Evolutionary conservation across 37 sponge, comb jelly and placozoan genomes (phyloP), one percentile per base, ranked within the genome.

Genomic region (Theonella swinhoei): DNA sequence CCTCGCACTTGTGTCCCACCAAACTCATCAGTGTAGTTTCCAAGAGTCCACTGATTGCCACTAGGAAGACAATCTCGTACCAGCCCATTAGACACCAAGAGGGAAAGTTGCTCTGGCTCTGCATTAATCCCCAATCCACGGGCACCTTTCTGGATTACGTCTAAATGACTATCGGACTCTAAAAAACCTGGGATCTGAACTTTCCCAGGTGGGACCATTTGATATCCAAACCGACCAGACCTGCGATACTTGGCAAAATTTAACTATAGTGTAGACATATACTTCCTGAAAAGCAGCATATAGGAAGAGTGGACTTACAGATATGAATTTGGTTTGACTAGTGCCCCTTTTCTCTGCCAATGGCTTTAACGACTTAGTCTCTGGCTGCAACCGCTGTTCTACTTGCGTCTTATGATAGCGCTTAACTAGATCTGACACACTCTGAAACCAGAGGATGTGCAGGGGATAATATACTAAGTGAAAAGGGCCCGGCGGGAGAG

Each of bases 201-300:
- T 40, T 74, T 74, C 11, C 74, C 74, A 74, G 74, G 74, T 0
- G 41, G 74, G 20, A 74, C 40, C 74, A 74, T 74, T 25, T 74
- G 37, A 4, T 74, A 74, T 26, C 34, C 23, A 29, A 70, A 70
- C 34, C 71, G 25, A 23, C 71, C 34, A 36, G 71, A 3, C 37
- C 71, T 74, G 14, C 41, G 28, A 39, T 39, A 74, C 41, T 36
- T 39, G 28, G 74, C 74, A 74, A 74, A 74, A 25, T 74, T 74
- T 17, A 74, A 42, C 74, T 74, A 42, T 63, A 28, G 64, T n/a
- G 9, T 63, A 63, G 64, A 63, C 24, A 28, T 2, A 3, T 28
- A 28, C 64, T 28, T 28, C 9, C 24, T 63, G 24, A 63, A 28
- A 11, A 63, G 9, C 26, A 63, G 4, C 26, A 63, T 58, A 58